These are phyloP conservation scores for Acropora tenuis DNA, from an alignment of 64 coral and sea anemone genomes.

Conservation along the genomic window DNA sequence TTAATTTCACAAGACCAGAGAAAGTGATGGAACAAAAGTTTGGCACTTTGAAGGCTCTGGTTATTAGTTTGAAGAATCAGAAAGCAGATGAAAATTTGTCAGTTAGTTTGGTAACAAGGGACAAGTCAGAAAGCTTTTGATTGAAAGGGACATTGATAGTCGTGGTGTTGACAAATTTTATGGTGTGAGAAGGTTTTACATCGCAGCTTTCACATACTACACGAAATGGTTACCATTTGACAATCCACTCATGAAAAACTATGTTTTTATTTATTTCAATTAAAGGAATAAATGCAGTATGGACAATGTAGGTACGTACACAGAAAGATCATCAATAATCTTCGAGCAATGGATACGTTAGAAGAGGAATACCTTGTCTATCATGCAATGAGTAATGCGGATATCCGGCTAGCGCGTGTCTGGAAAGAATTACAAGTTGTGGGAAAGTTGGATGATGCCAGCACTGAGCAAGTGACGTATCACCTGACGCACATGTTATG, in stretches of 20 bases:
- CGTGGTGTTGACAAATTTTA: constrained; percentile 64
- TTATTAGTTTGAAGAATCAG: constrained; percentile 65
- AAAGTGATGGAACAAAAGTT: constrained; percentile 49
- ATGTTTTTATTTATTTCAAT: constrained; percentile 69
- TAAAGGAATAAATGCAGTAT: constrained; percentile 72
- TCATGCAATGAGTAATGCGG: constrained; percentile 4
- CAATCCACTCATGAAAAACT: constrained; percentile 70
- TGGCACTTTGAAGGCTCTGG: constrained; percentile 4
- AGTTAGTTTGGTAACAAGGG: constrained; percentile 66
- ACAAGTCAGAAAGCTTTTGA: constrained; percentile 61
- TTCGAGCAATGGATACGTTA: constrained; percentile 52
- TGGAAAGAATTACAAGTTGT: constrained; percentile 30
- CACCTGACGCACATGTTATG: constrained; percentile 9
- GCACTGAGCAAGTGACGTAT: background rate
- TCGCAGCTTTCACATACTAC: constrained; percentile 71
- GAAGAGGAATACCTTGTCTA: constrained; percentile 72
- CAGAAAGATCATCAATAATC: constrained; percentile 30
- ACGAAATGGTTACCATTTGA: constrained; percentile 73
- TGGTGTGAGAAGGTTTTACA: constrained; percentile 79
- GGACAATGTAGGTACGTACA: constrained; percentile 65
- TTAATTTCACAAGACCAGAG: constrained; percentile 50
- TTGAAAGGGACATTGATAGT: constrained; percentile 63
- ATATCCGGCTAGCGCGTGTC: background rate
- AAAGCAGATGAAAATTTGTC: constrained; percentile 60
- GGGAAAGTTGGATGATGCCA: constrained; percentile 25